Evolutionary conservation across 2,888 invertebrate genomes (phyloP).

Genomic region (Ectemnius lituratus): DNA sequence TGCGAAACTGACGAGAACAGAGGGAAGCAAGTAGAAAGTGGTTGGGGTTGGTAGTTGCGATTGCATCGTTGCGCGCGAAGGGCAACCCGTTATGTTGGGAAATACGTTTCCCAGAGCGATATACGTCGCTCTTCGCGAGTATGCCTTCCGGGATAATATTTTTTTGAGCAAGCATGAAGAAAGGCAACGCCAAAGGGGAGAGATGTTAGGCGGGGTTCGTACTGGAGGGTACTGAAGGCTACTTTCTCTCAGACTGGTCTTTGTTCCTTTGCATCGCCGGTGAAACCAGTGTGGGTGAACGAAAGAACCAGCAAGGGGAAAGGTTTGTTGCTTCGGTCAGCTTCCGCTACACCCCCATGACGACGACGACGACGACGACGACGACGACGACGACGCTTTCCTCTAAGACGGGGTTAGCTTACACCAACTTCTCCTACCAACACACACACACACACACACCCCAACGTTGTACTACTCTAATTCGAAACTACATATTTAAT

Average conservation of each 20-base stretch:
- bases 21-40: neutral
- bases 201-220: neutral
- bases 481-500: conserved; percentile 77
- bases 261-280: conserved; percentile 40
- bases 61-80: neutral
- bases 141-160: conserved; percentile 9
- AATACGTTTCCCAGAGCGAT: conserved; percentile 4
- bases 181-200: neutral
- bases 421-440: conserved; percentile 14
- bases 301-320: no score
- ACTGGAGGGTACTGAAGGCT: no score
- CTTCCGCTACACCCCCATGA: neutral
- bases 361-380: neutral
- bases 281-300: neutral
- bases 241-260: conserved; percentile 29
- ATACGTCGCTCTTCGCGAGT: neutral
- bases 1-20: neutral
- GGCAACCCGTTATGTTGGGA: neutral
- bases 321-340: no score
- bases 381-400: neutral
- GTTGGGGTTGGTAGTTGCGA: neutral
- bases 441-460: no score
- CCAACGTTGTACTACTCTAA: conserved; percentile 68
- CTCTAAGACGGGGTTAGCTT: conserved; percentile 2
- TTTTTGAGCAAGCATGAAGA: neutral